Evolutionary conservation across 2,797 vertebrate species (phyloP).

Genomic region (Alcedo atthis): DNA sequence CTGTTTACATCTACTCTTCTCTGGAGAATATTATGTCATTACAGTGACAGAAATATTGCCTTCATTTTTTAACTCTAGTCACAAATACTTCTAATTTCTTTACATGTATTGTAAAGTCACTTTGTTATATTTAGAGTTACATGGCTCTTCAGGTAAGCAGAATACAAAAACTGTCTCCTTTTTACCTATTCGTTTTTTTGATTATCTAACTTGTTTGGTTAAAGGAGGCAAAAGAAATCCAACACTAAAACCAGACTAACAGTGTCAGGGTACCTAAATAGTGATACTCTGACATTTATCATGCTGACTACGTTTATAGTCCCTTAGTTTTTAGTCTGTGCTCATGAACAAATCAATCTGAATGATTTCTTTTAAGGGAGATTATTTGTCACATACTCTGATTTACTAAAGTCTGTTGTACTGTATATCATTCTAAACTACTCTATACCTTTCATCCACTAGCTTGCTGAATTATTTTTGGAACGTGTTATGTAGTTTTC

Average conservation of each 20-base stretch:
- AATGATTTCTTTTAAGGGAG: conserved; percentile 56
- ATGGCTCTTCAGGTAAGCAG: neutral
- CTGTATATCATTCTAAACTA: neutral
- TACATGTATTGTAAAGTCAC: neutral
- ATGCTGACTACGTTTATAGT: neutral
- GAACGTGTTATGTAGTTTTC: neutral
- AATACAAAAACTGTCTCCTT: neutral
- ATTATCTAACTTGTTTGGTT: conserved; percentile 13
- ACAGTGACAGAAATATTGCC: neutral
- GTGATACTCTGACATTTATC: neutral
- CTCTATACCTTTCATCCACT: neutral
- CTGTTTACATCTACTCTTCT: neutral
- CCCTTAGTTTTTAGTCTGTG: conserved; percentile 6
- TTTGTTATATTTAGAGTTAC: neutral
- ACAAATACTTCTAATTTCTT: neutral
- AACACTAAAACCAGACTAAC: neutral
- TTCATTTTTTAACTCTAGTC: neutral
- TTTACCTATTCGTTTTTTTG: neutral
- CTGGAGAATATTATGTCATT: neutral
- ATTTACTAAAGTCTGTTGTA: conserved; percentile 26
- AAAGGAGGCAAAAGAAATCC: conserved; percentile 2
- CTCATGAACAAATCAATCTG: conserved; percentile 37
- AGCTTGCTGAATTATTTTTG: conserved; percentile 32
- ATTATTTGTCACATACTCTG: conserved; percentile 6
- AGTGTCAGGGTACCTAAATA: neutral